Evolutionary conservation across 2,888 invertebrate genomes (phyloP).

Genomic region (Aquatica leii): DNA sequence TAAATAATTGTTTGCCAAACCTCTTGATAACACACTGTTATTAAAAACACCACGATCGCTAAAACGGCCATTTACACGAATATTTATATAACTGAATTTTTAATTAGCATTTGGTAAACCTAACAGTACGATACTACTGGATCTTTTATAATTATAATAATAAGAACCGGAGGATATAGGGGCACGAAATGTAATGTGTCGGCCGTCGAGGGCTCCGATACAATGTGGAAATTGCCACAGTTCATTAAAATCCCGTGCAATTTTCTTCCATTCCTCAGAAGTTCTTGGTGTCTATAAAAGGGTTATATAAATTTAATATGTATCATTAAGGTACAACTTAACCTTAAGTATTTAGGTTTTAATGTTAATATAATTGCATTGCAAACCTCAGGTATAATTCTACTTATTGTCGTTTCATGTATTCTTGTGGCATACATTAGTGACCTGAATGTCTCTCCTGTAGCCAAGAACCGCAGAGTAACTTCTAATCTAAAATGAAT

Average conservation of each 20-base stretch:
- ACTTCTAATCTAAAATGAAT: too few species aligned
- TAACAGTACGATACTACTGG: conserved; percentile 46
- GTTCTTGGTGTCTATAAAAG: conserved; percentile 11
- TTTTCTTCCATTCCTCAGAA: conserved; percentile 6
- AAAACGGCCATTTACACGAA: conserved; percentile 44
- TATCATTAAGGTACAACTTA: neutral
- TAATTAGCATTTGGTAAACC: conserved; percentile 45
- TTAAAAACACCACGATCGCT: conserved; percentile 46
- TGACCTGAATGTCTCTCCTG: too few species aligned
- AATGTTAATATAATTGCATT: too few species aligned
- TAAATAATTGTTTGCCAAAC: neutral
- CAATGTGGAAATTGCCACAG: conserved; percentile 45
- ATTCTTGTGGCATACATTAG: too few species aligned
- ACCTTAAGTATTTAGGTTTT: neutral
- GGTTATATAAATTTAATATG: neutral
- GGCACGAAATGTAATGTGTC: conserved; percentile 40
- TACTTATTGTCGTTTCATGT: too few species aligned
- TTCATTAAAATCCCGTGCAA: conserved; percentile 20
- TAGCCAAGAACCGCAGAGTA: too few species aligned
- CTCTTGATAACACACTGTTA: neutral
- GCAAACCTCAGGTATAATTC: neutral
- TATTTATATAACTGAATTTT: conserved; percentile 45
- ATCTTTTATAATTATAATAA: conserved; percentile 46
- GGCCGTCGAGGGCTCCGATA: conserved; percentile 42
- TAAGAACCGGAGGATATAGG: conserved; percentile 39